These are phyloP conservation scores for Osedax fenrisi DNA, from an alignment of 2,888 invertebrate species.

Conservation along the genomic window DNA sequence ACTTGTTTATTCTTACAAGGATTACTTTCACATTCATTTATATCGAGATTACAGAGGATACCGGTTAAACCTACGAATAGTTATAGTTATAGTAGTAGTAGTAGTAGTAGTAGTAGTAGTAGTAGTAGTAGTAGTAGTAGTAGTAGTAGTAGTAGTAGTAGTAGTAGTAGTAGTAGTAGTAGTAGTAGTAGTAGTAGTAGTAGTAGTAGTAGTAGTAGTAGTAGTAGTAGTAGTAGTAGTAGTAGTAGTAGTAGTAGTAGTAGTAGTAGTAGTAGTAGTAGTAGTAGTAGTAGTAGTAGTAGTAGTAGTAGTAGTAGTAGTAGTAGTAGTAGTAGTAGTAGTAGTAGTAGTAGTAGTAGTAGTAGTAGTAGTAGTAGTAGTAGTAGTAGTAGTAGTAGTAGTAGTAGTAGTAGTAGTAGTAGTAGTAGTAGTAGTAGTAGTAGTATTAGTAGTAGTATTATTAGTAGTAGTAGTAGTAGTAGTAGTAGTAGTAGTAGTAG, in stretches of 20 bases:
- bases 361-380: neutral
- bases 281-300: neutral
- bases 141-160: too few relatives aligned
- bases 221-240: neutral
- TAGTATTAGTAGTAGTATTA: too few relatives aligned
- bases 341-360: neutral
- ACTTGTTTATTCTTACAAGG: too few relatives aligned
- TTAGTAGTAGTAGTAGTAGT: too few relatives aligned
- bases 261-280: neutral
- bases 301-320: neutral
- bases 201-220: neutral
- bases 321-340: neutral
- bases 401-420: neutral
- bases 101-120: too few relatives aligned
- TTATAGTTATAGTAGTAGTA: too few relatives aligned
- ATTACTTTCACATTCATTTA: too few relatives aligned
- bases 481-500: constrained; percentile 2
- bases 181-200: neutral
- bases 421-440: constrained; percentile 2
- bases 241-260: neutral
- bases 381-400: constrained; percentile 2
- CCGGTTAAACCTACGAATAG: too few relatives aligned
- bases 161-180: neutral
- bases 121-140: too few relatives aligned
- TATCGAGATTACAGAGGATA: too few relatives aligned